Base-by-base conservation (phyloP, 2,888 invertebrate genomes). In the Hypsopygia costalis region DNA sequence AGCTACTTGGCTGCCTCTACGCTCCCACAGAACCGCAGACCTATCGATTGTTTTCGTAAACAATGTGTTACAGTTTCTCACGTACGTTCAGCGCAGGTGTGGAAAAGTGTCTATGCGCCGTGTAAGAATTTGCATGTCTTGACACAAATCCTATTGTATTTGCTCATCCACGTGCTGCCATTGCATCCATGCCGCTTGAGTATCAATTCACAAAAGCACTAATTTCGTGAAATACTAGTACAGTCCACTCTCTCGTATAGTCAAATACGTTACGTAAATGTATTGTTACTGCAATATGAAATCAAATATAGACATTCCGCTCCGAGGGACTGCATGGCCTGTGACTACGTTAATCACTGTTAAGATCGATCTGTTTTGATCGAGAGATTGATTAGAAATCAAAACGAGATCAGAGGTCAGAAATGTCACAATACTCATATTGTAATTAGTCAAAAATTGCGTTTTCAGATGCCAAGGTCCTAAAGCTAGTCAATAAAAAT, bases 41-140 rank as follows among this genome's bases (percentile, higher is more conserved):
- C 47, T 46, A 37, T 36, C 40, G 35, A 39, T 47, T 44, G 41
- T 43, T 47, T 44, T 43, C 42, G 30, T 49, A 52, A 47, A 73
- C 73, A 76, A 71, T 69, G 60, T 62, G 65, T 49, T 72, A 71
- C 58, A 58, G 55, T 69, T 81, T 81, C 81, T 67, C 81, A 81
- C 77, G 75, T 36, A 33, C 33, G 25, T n/a, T 11, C 12, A 7
- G 11, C 22, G 11, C 5, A 37, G 30, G 28, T 37, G 36, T 30
- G 30, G 30, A 30, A 30, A 37, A 37, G 11, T 7, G 29, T 21
- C 36, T 21, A 22, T 30, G 22, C 12, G 8, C 21, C n/a, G 11
- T 30, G 12, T 38, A 38, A 8, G 29, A 36, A 68, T 71, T 69
- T 66, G 56, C 65, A 68, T 67, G 47, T 51, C 51, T 50, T 65